Base-by-base conservation (phyloP, 2,113 vertebrate species). In the Coptodon bakossiorum region DNA sequence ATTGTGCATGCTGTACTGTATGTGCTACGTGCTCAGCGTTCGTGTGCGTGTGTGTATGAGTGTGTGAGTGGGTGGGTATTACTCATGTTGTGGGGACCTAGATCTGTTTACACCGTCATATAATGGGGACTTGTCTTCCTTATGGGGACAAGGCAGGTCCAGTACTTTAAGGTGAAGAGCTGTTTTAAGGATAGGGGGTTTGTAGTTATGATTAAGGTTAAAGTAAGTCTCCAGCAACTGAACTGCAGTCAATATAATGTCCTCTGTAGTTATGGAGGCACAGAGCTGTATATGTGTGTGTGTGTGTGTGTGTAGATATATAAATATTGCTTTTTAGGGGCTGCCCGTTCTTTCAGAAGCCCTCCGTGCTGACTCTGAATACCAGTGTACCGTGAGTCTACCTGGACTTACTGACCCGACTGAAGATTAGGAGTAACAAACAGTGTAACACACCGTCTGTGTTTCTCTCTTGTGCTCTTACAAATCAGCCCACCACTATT, bases 391-490 rank as follows among this genome's bases (percentile, higher is more conserved):
- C 34, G 12, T 3, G 9, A 76, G 80, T 89, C 82, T 82, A 85
- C 83, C 88, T 82, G 89, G 88, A 87, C 40, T 81, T 71, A 59
- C 61, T 73, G 78, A 90, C 90, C 85, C 71, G 83, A 91, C 85
- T 84, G 63, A 86, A 89, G 92, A 89, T 91, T 90, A 90, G 88
- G 85, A 83, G 57, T 63, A 91, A 90, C 80, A 94, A 94, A 91
- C 89, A 84, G 24, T 1, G 12, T 50, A 79, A 82, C 59, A 71
- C 82, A 29, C 66, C 19, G 54, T 82, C 87, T 90, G 83, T 73
- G 48, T 90, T 68, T 71, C 45, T 82, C 57, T 86, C 53, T 90
- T 50, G 19, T 81, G 40, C 38, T 43, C 82, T 90, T 82, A 89
- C 89, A 87, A 90, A 88, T 89, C 87, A 87, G 84, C 89, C 87